Percentiles rank a stretch among this genome's conserved stretches.
Evolutionary conservation across 2,113 vertebrate species (phyloP).

Genomic region (Atractosteus spatula): DNA sequence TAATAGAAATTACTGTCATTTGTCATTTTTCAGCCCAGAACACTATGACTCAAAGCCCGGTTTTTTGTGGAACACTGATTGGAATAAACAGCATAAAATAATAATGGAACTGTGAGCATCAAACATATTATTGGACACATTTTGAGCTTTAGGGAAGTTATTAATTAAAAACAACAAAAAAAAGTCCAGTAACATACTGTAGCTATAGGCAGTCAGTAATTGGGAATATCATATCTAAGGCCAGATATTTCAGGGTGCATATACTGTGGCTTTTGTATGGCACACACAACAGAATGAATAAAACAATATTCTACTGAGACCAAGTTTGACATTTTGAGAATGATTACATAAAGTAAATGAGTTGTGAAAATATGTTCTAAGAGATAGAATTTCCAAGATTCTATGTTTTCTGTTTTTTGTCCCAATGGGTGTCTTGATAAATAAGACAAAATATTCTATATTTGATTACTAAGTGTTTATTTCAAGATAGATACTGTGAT

Average conservation of each 20-base stretch:
- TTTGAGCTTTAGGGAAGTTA: conserved; percentile 63
- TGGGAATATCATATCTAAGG: conserved; percentile 54
- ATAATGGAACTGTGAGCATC: conserved; percentile 51
- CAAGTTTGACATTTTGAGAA: no score
- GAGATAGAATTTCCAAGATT: no score
- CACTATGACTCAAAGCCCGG: no score
- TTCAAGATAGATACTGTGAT: no score
- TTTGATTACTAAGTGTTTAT: no score
- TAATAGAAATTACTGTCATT: no score
- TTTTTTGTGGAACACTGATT: neutral
- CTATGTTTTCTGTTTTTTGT: no score
- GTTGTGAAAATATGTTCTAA: no score
- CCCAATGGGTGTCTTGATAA: no score
- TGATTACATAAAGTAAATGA: no score
- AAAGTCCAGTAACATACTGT: conserved; percentile 50
- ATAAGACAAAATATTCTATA: no score
- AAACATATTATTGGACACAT: conserved; percentile 55
- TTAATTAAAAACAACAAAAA: conserved; percentile 74
- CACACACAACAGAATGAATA: conserved; percentile 25
- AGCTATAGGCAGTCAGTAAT: conserved; percentile 47
- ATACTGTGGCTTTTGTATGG: conserved; percentile 38
- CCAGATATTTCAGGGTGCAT: conserved; percentile 48
- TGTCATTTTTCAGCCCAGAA: no score
- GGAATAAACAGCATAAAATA: conserved; percentile 33
- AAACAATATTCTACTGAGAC: conserved; percentile 2